phyloP scores from a whole-genome alignment of 1,140 invertebrate genomes.

The Drosophila mayri region DNA sequence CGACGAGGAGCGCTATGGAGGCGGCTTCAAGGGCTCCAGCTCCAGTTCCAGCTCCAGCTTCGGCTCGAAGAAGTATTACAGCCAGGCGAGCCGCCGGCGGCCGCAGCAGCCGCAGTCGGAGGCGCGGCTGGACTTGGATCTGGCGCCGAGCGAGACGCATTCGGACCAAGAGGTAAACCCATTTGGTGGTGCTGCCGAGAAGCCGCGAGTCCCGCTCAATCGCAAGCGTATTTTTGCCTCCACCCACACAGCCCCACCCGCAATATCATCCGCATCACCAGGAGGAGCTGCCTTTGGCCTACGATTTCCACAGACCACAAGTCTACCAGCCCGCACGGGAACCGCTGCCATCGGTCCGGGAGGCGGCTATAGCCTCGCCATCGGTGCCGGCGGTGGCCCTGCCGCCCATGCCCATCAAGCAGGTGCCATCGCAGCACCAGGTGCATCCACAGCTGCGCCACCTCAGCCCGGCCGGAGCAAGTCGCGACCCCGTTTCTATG shows the following conservation, averaged over 20 bases:
- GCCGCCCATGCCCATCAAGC: slow-evolving; percentile 85
- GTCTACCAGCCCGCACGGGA: slow-evolving; percentile 59
- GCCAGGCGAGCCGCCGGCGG: slow-evolving; percentile 54
- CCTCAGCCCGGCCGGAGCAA: slow-evolving; percentile 55
- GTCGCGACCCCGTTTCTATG: slow-evolving; percentile 77
- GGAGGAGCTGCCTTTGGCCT: slow-evolving; percentile 46
- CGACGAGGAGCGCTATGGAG: slow-evolving; percentile 39
- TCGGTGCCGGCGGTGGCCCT: slow-evolving; percentile 46
- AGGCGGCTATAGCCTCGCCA: slow-evolving; percentile 9
- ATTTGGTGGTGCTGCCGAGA: slow-evolving; percentile 73
- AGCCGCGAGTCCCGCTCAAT: slow-evolving; percentile 72
- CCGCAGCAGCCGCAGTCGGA: slow-evolving; percentile 65
- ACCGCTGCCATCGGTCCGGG: slow-evolving; percentile 36
- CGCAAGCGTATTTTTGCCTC: slow-evolving; percentile 84
- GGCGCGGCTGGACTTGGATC: slow-evolving; percentile 70
- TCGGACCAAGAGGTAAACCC: slow-evolving; percentile 82
- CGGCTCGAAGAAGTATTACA: slow-evolving; percentile 69
- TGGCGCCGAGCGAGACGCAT: slow-evolving; percentile 72
- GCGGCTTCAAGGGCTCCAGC: slow-evolving; percentile 51
- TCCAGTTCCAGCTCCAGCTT: slow-evolving; percentile 17
- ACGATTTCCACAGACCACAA: slow-evolving; percentile 71
- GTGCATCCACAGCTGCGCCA: slow-evolving; percentile 57
- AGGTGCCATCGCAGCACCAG: slow-evolving; percentile 60
- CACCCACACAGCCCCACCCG: slow-evolving; percentile 71
- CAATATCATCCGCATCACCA: slow-evolving; percentile 48